Evolutionary conservation across 2,888 invertebrate genomes (phyloP).

Genomic region (Xiphydria camelus): DNA sequence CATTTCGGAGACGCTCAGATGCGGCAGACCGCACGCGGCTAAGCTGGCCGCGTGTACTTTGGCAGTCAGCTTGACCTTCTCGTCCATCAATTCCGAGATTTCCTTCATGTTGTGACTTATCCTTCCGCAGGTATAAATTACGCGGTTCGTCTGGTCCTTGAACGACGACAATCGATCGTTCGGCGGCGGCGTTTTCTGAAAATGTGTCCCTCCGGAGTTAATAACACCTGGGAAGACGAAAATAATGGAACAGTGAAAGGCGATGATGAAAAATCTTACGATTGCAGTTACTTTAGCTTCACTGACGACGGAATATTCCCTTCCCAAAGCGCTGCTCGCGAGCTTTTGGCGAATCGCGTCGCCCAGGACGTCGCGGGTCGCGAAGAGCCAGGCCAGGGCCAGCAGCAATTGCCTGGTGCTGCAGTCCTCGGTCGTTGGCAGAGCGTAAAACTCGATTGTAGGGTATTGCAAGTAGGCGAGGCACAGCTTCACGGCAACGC

Average conservation of each 20-base stretch:
- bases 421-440: conserved; percentile 30
- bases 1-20: conserved; percentile 35
- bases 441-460: conserved; percentile 48
- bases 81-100: conserved; percentile 32
- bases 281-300: conserved; percentile 12
- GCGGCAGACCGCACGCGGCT: conserved; percentile 30
- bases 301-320: conserved; percentile 34
- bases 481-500: conserved; percentile 45
- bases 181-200: too few relatives aligned
- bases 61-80: conserved; percentile 33
- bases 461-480: conserved; percentile 49
- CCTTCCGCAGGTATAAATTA: conserved; percentile 30
- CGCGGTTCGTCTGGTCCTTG: conserved; percentile 22
- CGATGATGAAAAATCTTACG: too few relatives aligned
- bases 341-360: conserved; percentile 33
- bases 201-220: too few relatives aligned
- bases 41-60: conserved; percentile 38
- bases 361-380: conserved; percentile 38
- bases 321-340: conserved; percentile 34
- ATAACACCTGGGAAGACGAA: too few relatives aligned
- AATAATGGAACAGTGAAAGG: too few relatives aligned
- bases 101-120: conserved; percentile 37
- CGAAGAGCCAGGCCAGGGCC: conserved; percentile 52
- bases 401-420: conserved; percentile 48
- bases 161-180: conserved; percentile 1